Evolutionary conservation across 2,113 vertebrate genomes (phyloP).

Genomic region (Callocephalon fimbriatum): DNA sequence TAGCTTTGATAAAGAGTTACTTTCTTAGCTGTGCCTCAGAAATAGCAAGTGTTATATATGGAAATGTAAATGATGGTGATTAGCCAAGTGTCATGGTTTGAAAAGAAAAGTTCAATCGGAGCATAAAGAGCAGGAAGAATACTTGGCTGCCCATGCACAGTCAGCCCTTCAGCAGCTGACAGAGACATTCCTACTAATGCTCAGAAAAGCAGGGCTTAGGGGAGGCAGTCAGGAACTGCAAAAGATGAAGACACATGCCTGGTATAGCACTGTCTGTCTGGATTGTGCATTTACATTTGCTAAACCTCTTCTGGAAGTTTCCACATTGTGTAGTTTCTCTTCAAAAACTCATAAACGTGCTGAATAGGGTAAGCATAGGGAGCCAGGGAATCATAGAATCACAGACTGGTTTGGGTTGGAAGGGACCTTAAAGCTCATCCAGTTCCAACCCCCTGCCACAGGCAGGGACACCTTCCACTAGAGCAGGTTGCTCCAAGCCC

Average conservation of each 20-base stretch:
- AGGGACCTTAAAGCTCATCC: not conserved
- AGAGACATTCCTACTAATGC: not conserved
- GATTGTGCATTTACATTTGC: not conserved
- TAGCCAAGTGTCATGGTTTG: not conserved
- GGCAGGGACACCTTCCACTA: not conserved
- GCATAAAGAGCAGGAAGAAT: not conserved
- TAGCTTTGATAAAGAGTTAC: not conserved
- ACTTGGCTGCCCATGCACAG: not conserved
- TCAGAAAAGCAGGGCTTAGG: not conserved
- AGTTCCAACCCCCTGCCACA: not conserved
- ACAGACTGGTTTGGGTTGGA: not conserved
- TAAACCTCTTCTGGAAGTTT: not conserved
- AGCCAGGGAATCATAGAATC: not conserved
- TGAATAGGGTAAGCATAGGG: not conserved
- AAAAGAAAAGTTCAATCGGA: not conserved
- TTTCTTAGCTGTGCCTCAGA: not conserved
- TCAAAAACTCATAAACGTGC: not conserved
- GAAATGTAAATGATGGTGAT: conserved; percentile 20
- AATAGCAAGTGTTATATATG: not conserved
- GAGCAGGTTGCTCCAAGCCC: not conserved
- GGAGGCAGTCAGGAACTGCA: not conserved
- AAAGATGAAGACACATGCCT: not conserved
- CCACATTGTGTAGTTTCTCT: not conserved
- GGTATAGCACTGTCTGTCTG: not conserved
- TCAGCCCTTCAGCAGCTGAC: not conserved